A percentile compares a stretch with the other conserved stretches of the same genome.
Evolutionary conservation across 2,797 vertebrate species (phyloP).

Genomic region (Chanos chanos): DNA sequence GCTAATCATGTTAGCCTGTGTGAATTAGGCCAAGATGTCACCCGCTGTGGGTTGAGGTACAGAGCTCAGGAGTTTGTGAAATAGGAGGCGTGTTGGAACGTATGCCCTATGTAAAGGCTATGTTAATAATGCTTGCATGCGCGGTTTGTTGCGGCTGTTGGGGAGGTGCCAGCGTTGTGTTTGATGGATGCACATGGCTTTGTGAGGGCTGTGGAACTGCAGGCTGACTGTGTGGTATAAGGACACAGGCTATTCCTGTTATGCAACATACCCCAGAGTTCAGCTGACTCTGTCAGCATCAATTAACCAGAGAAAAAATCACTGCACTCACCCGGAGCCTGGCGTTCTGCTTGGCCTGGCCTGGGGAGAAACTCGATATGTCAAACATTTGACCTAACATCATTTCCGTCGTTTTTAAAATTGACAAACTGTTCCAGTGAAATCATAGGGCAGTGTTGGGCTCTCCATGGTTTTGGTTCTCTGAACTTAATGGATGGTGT

Average conservation of each 20-base stretch:
- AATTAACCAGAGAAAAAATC: constrained; percentile 48
- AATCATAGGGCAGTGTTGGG: too few relatives aligned
- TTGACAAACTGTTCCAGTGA: too few relatives aligned
- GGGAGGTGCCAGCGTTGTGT: too few relatives aligned
- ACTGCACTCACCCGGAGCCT: constrained; percentile 29
- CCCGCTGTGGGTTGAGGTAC: constrained; percentile 5
- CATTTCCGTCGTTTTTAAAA: constrained; percentile 9
- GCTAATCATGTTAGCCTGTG: background rate
- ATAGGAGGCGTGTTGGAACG: too few relatives aligned
- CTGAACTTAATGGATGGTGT: too few relatives aligned
- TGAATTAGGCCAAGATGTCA: constrained; percentile 18
- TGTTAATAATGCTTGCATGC: too few relatives aligned
- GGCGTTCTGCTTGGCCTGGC: constrained; percentile 24
- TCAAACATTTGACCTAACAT: constrained; percentile 40
- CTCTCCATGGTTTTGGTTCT: too few relatives aligned
- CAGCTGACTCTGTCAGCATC: constrained; percentile 52
- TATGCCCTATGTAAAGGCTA: too few relatives aligned
- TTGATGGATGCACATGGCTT: too few relatives aligned
- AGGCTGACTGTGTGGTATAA: constrained; percentile 2
- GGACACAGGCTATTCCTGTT: constrained; percentile 46
- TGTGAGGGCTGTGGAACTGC: too few relatives aligned
- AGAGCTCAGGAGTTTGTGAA: too few relatives aligned
- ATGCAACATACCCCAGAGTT: constrained; percentile 54
- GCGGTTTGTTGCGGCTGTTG: too few relatives aligned
- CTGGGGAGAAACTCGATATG: constrained; percentile 37